These are phyloP conservation scores for Myotis findleyi DNA, from an alignment of 2,797 vertebrate genomes.

Conservation along the genomic window DNA sequence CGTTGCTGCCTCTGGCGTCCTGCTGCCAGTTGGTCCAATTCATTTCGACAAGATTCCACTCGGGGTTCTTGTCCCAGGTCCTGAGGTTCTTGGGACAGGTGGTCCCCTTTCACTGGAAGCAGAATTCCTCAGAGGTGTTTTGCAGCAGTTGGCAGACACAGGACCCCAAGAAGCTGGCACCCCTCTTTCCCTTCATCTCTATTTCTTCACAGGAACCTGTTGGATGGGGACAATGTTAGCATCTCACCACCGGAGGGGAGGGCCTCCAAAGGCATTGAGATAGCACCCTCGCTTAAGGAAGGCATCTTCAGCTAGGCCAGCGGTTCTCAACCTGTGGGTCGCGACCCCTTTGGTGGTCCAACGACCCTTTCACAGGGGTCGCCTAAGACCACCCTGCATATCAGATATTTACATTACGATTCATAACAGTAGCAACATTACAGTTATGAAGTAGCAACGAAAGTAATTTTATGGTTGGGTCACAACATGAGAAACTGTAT, in stretches of 20 bases:
- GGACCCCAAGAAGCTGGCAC: not conserved
- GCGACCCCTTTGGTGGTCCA: too few relatives aligned
- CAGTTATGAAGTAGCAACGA: too few relatives aligned
- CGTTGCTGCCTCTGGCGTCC: not conserved
- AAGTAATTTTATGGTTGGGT: too few relatives aligned
- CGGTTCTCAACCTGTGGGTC: too few relatives aligned
- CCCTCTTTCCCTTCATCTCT: not conserved
- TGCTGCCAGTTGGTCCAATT: not conserved
- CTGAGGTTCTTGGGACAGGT: not conserved
- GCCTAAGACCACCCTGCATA: too few relatives aligned
- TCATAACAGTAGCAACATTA: too few relatives aligned
- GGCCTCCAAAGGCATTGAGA: not conserved
- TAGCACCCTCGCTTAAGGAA: not conserved
- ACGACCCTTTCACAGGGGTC: too few relatives aligned
- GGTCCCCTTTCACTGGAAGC: not conserved
- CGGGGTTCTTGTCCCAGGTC: not conserved
- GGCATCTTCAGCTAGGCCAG: not conserved
- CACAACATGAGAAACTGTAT: too few relatives aligned
- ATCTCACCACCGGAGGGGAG: not conserved
- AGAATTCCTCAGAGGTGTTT: not conserved
- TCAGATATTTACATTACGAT: too few relatives aligned
- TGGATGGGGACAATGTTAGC: not conserved
- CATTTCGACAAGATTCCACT: not conserved
- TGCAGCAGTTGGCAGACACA: not conserved
- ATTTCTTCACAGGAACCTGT: not conserved